These are phyloP conservation scores for Siniperca scherzeri DNA, from an alignment of 2,797 vertebrate genomes.

Conservation along the genomic window DNA sequence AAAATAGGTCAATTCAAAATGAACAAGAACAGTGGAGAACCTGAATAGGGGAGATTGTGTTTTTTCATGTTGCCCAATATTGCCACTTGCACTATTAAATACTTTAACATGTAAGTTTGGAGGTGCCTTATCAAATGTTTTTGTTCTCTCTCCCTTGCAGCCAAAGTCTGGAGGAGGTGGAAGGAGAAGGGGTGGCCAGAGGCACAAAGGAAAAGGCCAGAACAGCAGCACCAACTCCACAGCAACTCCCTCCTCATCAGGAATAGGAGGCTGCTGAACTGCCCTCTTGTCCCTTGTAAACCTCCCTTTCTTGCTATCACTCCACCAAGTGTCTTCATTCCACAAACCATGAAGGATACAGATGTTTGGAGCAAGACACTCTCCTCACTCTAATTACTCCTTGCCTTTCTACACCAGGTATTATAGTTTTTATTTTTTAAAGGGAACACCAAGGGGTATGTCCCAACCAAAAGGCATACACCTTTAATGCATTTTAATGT, in stretches of 20 bases:
- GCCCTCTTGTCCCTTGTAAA: neutral
- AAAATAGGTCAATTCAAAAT: constrained; percentile 54
- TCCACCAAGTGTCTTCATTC: constrained; percentile 73
- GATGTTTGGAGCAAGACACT: constrained; percentile 46
- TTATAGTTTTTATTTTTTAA: constrained; percentile 22
- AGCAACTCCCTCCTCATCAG: constrained; percentile 73
- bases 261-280: constrained; percentile 79
- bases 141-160: constrained; percentile 56
- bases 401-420: constrained; percentile 55
- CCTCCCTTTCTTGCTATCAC: constrained; percentile 43
- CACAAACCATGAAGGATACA: constrained; percentile 48
- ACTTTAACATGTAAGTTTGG: neutral
- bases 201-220: constrained; percentile 87
- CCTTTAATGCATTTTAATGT: constrained; percentile 42
- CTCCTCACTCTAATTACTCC: constrained; percentile 50
- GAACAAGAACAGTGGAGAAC: neutral
- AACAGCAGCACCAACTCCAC: constrained; percentile 72
- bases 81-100: neutral
- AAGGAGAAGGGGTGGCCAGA: constrained; percentile 86
- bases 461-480: constrained; percentile 38
- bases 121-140: constrained; percentile 1
- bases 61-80: neutral
- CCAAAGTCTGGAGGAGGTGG: constrained; percentile 87
- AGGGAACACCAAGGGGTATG: constrained; percentile 45
- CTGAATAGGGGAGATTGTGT: neutral